phyloP scores from a whole-genome alignment of 2,113 vertebrate species.

The Ursus arctos region DNA sequence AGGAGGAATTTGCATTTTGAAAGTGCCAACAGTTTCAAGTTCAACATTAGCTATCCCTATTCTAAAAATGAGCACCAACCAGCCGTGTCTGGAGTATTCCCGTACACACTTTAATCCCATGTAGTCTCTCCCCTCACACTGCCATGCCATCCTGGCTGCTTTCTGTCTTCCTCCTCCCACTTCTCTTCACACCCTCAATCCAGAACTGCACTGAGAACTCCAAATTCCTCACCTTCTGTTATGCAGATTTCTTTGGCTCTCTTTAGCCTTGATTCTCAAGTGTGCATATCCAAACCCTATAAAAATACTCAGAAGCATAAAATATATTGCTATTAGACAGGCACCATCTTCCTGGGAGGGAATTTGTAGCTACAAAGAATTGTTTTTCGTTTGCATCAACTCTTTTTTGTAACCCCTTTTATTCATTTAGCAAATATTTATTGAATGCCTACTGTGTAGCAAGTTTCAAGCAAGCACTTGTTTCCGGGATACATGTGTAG shows the following conservation, averaged over 20 bases:
- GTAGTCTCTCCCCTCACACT: not conserved
- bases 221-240: not conserved
- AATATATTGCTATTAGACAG: not conserved
- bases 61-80: not conserved
- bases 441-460: not conserved
- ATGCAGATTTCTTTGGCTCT: not conserved
- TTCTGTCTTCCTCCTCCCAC: not conserved
- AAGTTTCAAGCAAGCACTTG: not conserved
- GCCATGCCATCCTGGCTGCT: not conserved
- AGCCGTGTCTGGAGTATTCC: not conserved
- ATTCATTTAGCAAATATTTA: slow-evolving; percentile 17
- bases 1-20: not conserved
- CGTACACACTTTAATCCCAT: not conserved
- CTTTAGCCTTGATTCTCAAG: not conserved
- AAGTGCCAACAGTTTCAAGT: not conserved
- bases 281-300: not conserved
- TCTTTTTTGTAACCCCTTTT: not conserved
- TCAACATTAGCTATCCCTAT: not conserved
- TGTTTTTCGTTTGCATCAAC: not conserved
- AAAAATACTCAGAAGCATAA: not conserved
- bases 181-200: not conserved
- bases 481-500: not conserved
- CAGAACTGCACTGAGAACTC: not conserved
- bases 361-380: not conserved
- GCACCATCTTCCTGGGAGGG: not conserved